These are phyloP conservation scores for Oostethus manadensis DNA, from an alignment of 2,113 vertebrate genomes.

Conservation along the genomic window DNA sequence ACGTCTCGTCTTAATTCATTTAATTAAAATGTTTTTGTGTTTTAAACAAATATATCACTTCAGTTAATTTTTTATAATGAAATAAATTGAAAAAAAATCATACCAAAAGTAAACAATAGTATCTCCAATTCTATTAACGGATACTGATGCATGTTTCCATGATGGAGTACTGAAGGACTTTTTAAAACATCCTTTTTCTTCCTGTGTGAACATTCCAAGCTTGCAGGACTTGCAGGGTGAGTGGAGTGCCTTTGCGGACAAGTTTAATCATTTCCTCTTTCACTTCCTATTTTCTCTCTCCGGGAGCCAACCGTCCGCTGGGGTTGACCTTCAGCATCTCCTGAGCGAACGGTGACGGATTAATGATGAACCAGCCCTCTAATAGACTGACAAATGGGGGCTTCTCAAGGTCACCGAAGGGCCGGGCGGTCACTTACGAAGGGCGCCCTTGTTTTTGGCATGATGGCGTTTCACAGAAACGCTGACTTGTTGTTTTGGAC, in stretches of 20 bases:
- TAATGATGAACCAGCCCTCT: slow-evolving; percentile 30
- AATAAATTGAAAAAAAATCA: no score
- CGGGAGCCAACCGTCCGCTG: no score
- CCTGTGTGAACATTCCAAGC: background rate
- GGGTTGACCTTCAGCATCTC: slow-evolving; percentile 7
- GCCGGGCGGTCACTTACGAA: background rate
- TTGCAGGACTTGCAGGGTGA: background rate
- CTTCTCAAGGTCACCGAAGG: slow-evolving; percentile 24
- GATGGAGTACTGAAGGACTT: background rate
- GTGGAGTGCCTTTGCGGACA: background rate
- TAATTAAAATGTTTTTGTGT: no score
- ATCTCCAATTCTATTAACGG: background rate
- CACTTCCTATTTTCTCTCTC: background rate
- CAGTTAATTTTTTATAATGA: no score
- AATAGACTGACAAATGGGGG: slow-evolving; percentile 11
- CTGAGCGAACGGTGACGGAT: background rate
- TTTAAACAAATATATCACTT: no score
- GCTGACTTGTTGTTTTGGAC: slow-evolving; percentile 21
- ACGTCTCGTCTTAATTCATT: no score
- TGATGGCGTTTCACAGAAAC: background rate
- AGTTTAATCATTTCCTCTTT: background rate
- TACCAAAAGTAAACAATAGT: background rate
- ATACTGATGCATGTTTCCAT: no score
- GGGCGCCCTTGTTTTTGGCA: slow-evolving; percentile 4
- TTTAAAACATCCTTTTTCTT: background rate